Conservation (phyloP, 2,113 vertebrate species). For the Tragelaphus imberbis region DNA sequence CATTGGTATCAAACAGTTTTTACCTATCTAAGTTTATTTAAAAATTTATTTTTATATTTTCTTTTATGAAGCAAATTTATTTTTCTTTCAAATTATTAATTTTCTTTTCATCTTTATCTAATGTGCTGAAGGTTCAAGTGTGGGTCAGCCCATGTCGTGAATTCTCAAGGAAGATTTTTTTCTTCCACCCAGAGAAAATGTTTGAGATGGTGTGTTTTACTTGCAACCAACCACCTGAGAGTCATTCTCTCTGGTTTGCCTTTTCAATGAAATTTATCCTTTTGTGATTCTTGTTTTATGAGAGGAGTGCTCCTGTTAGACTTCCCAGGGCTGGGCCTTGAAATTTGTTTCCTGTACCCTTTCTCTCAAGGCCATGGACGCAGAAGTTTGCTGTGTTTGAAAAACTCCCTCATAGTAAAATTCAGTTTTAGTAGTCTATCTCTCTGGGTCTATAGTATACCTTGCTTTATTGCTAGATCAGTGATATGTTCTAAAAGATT, state of each 20-base stretch:
- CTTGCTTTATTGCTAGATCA: not conserved
- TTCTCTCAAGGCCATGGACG: not conserved
- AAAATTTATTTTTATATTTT: not conserved
- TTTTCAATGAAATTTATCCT: not conserved
- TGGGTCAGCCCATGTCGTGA: not conserved
- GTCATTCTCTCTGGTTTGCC: not conserved
- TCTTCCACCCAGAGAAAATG: not conserved
- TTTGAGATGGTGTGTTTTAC: not conserved
- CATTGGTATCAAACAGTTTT: not conserved
- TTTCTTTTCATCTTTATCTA: not conserved
- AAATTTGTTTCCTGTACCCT: not conserved
- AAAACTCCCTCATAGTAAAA: not conserved
- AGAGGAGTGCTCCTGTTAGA: not conserved
- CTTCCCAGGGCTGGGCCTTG: not conserved
- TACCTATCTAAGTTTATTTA: not conserved
- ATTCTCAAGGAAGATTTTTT: not conserved
- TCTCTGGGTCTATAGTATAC: not conserved
- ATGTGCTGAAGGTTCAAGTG: not conserved
- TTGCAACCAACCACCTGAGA: not conserved
- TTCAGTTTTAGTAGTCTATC: not conserved
- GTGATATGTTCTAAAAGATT: not conserved
- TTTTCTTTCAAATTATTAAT: not conserved
- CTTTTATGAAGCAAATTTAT: not conserved
- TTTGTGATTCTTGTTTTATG: not conserved
- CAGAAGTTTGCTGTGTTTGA: not conserved